Base-by-base conservation (phyloP, 2,888 invertebrate species). In the Drosophila maculinotata region DNA sequence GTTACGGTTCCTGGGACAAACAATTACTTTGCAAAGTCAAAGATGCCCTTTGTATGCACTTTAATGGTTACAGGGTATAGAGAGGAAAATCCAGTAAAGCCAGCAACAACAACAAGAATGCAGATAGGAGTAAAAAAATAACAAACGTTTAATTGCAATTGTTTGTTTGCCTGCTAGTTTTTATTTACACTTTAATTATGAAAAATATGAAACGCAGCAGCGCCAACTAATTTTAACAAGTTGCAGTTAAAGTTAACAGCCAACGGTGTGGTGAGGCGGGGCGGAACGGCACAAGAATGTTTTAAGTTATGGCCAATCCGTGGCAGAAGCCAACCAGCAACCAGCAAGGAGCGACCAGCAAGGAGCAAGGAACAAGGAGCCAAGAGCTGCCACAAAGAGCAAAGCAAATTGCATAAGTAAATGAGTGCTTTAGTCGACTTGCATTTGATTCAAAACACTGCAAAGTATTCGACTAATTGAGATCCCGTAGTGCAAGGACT, bases 181-280 rank as follows among this genome's bases (percentile, higher is more conserved):
- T 80, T 72, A 84, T 80, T 85, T 81, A 72, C 82, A 75, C 82
- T 84, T 81, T 84, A 84, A 80, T 80, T 80, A 80, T 81, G 80
- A 82, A 69, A 76, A 71, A 85, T 82, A 76, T 59, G 56, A 63
- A 58, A 44, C 56, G 56, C 56, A 62, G 78, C 49, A 67, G 49
- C 26, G 38, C 47, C 69, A 84, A 81, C 84, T 84, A 78, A 78
- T 84, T 80, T 84, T 70, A 54, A 78, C 70, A 81, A 81, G 69
- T 71, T 74, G 76, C 74, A 58, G 66, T 71, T 70, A 70, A 71
- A 63, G 54, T 59, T 49, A 76, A 76, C 48, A 42, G 49, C 38
- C 10, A 12, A 14, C 25, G 10, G 30, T 9, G 45, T n/a, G 15
- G n/a, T 2, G 3, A n/a, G n/a, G 10, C 15, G 7, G 42, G 15